Evolutionary conservation across 2,797 vertebrate species (phyloP).

Genomic region (Carduelis carduelis): DNA sequence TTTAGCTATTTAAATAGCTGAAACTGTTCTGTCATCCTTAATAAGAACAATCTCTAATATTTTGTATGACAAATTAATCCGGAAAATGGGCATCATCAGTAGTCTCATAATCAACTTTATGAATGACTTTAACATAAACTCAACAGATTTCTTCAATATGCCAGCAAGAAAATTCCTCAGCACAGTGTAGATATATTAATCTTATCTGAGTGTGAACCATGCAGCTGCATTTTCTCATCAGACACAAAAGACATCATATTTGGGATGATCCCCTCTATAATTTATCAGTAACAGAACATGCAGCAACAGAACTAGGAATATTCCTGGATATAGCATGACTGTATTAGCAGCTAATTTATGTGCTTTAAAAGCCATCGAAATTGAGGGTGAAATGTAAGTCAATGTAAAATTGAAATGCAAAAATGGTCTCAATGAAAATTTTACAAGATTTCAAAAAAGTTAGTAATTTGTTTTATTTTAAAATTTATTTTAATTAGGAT

Average conservation of each 20-base stretch:
- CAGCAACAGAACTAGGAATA: not conserved
- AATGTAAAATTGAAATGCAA: not conserved
- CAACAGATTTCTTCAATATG: not conserved
- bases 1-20: constrained; percentile 38
- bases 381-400: not conserved
- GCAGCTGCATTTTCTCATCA: not conserved
- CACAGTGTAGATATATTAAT: not conserved
- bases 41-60: not conserved
- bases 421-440: not conserved
- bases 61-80: constrained; percentile 38
- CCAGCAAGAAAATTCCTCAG: not conserved
- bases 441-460: not conserved
- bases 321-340: not conserved
- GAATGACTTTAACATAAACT: constrained; percentile 1
- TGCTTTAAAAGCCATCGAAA: not conserved
- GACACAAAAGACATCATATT: constrained; percentile 6
- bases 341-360: not conserved
- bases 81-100: not conserved
- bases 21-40: constrained; percentile 12
- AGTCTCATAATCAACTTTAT: not conserved
- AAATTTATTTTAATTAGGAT: not conserved
- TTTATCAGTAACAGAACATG: not conserved
- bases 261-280: not conserved
- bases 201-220: not conserved
- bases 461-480: not conserved